A percentile compares a stretch with the other conserved stretches of the same genome.
Evolutionary conservation across 2,113 vertebrate genomes (phyloP).

Genomic region (Peromyscus maniculatus): DNA sequence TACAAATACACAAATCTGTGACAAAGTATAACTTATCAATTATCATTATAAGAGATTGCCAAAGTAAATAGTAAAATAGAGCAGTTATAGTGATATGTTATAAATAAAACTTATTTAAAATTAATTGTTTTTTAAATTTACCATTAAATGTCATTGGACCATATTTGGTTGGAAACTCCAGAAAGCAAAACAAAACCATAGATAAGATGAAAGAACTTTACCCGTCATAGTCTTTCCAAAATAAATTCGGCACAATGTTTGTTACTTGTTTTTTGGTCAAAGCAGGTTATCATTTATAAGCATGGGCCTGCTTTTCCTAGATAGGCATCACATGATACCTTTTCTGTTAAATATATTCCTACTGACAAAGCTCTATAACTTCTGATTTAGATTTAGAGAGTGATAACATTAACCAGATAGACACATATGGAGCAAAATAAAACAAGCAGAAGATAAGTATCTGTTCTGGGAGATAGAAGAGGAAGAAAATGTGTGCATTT

Average conservation of each 20-base stretch:
- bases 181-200: background rate
- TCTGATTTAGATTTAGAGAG: constrained; percentile 31
- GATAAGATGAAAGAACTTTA: background rate
- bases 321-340: constrained; percentile 26
- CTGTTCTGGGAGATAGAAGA: background rate
- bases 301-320: constrained; percentile 25
- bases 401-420: background rate
- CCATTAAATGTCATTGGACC: background rate
- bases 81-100: background rate
- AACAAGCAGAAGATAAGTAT: constrained; percentile 28
- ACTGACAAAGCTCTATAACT: constrained; percentile 1
- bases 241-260: constrained; percentile 15
- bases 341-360: background rate
- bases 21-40: background rate
- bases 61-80: background rate
- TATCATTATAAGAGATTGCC: background rate
- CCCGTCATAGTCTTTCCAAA: background rate
- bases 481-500: background rate
- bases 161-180: background rate
- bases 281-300: constrained; percentile 4
- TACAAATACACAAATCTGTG: background rate
- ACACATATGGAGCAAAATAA: background rate
- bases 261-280: constrained; percentile 36
- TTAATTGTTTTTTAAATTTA: background rate
- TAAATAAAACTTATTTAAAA: background rate